Base-by-base conservation (phyloP, 2,113 vertebrate genomes). In the Thymallus thymallus region DNA sequence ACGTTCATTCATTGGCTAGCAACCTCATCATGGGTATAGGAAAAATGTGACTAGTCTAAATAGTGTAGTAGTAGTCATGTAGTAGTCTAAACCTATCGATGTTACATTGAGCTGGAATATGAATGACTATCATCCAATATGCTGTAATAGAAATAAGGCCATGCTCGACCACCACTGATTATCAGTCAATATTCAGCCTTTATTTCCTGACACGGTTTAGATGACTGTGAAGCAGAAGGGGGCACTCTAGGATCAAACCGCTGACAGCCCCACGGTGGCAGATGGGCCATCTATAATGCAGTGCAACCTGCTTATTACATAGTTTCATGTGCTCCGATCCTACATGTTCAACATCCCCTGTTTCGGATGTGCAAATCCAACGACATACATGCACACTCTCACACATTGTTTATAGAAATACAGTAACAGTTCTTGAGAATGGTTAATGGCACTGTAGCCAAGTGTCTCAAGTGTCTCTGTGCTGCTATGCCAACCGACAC, bases 281-380 rank as follows among this genome's bases (percentile, higher is more conserved):
- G 84, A 89, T 88, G 86, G 83, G 61, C 88, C 82, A 91, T 92
- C 77, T 81, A 90, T 92, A 89, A 92, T 88, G 79, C 82, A 90
- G 56, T 62, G 77, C 3, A 20, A 55, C 65, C 76, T 84, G 74
- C 87, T 90, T 86, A 82, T 84, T 85, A 84, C 83, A 84, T 78
- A 74, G 75, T 45, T 14, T 79, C 88, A 78, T 85, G 85, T 70
- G 16, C 18, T 80, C 82, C 80, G 56, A 76, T 73, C 61, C 78
- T 74, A 67, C 74, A 24, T 79, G 84, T 81, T 60, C 12, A 82
- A 86, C 85, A 80, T 82, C 6, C 20, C 58, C 74, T 80, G 84
- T 77, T 78, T 72, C 71, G 45, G 60, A 83, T 84, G 82, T 70
- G 86, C 79, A 81, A 82, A 81, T 70, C 62, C 73, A 41, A 60